Conservation (phyloP, 2,888 invertebrate species). For the Cheilosia urbana region DNA sequence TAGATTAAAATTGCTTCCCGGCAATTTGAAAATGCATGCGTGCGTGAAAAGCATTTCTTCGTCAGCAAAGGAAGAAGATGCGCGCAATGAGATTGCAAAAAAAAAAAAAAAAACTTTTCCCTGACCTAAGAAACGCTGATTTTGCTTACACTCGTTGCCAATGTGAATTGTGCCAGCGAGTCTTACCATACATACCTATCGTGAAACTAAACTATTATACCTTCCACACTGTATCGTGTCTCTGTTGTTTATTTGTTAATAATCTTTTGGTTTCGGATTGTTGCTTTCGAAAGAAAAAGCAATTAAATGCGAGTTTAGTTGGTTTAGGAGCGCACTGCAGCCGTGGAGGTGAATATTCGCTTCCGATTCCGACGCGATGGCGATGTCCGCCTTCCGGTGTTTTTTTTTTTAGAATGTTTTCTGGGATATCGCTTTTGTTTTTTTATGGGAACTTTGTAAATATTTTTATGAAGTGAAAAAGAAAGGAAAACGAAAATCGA, state of each 20-base stretch:
- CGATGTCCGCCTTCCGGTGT: neutral
- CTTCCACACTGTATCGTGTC: conserved; percentile 29
- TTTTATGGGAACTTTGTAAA: neutral
- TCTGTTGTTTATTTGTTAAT: conserved; percentile 48
- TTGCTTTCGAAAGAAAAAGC: conserved; percentile 73
- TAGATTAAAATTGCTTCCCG: conserved; percentile 1
- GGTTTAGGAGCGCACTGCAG: conserved; percentile 25
- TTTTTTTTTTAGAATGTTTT: conserved; percentile 15
- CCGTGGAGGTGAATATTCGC: conserved; percentile 21
- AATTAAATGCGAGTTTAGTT: conserved; percentile 54
- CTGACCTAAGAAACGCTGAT: conserved; percentile 36
- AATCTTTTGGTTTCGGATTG: conserved; percentile 57
- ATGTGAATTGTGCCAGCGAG: conserved; percentile 35
- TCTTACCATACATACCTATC: neutral
- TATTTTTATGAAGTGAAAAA: neutral
- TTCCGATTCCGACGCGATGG: conserved; percentile 18
- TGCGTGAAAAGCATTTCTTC: conserved; percentile 71
- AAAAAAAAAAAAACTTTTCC: conserved; percentile 24
- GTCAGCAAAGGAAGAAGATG: conserved; percentile 34
- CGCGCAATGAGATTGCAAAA: neutral
- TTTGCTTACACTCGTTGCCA: conserved; percentile 20
- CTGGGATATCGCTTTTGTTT: neutral
- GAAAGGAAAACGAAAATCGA: conserved; percentile 28
- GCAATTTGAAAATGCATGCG: conserved; percentile 69
- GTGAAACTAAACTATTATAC: neutral